Conservation (phyloP, 2,113 vertebrate species). For the Leuciscus idus region DNA sequence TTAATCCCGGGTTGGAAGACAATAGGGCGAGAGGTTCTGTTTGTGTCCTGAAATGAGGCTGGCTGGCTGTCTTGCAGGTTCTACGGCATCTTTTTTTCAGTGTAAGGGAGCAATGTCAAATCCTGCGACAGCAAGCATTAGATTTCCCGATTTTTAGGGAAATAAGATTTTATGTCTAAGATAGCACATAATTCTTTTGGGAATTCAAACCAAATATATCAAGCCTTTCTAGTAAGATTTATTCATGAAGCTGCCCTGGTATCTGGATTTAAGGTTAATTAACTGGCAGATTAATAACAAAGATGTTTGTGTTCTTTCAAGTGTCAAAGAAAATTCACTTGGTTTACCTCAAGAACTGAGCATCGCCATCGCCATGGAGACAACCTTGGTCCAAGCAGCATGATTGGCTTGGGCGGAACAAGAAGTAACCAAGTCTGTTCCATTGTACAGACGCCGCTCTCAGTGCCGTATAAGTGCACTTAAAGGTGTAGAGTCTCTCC, state of each 20-base stretch:
- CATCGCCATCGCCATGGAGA: slow-evolving; percentile 52
- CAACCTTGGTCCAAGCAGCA: slow-evolving; percentile 38
- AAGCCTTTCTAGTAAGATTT: neutral
- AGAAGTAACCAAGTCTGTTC: neutral
- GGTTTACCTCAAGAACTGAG: slow-evolving; percentile 20
- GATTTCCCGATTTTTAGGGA: neutral
- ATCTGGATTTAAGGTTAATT: slow-evolving; percentile 19
- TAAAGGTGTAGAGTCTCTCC: slow-evolving; percentile 10
- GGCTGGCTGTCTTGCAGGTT: too few relatives aligned
- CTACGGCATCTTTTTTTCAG: too few relatives aligned
- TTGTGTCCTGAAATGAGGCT: neutral
- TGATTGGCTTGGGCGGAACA: slow-evolving; percentile 32
- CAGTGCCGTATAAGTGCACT: neutral
- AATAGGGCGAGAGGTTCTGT: neutral
- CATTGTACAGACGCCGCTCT: neutral
- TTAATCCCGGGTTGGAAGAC: slow-evolving; percentile 54
- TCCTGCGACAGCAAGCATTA: neutral
- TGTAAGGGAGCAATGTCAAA: neutral
- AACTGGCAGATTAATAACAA: neutral
- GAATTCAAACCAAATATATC: neutral
- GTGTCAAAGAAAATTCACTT: slow-evolving; percentile 19
- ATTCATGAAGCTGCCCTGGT: neutral
- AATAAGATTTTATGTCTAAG: neutral
- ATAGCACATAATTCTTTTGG: neutral
- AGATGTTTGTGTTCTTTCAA: slow-evolving; percentile 12